phyloP scores from a whole-genome alignment of 2,113 vertebrate species.

The Notarius quadriscutis region DNA sequence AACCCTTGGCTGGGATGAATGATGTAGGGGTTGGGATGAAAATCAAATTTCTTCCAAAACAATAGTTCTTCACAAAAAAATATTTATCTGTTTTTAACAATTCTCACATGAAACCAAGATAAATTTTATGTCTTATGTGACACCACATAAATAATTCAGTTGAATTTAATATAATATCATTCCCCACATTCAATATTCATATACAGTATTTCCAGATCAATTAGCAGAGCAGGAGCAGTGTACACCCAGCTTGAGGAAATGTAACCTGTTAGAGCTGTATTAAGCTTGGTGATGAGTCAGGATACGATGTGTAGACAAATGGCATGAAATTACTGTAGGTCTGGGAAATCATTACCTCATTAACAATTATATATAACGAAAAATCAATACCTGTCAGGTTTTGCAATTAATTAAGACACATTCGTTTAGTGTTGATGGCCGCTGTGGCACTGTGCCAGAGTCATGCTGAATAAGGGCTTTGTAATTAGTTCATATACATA shows the following conservation, averaged over 20 bases:
- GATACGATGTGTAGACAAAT: not conserved
- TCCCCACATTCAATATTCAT: not conserved
- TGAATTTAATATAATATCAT: not conserved
- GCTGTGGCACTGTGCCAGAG: not conserved
- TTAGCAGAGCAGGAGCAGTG: not conserved
- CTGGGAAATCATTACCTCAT: not conserved
- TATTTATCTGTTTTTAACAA: not conserved
- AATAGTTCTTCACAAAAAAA: not conserved
- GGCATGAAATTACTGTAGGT: not conserved
- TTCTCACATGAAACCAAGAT: not conserved
- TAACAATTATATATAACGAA: not conserved
- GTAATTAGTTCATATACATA: constrained; percentile 9
- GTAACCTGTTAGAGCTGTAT: not conserved
- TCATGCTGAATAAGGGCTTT: constrained; percentile 24
- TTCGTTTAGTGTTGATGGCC: constrained; percentile 6
- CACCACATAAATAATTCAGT: not conserved
- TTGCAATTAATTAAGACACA: constrained; percentile 16
- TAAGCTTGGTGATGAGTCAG: not conserved
- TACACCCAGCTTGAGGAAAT: not conserved
- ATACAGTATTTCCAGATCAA: not conserved
- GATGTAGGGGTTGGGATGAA: not conserved
- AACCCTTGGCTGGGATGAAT: not conserved
- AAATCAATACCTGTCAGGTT: not conserved
- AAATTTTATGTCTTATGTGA: not conserved
- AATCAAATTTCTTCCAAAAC: not conserved